Conservation (phyloP, 2,797 vertebrate genomes). For the Arnoldichthys spilopterus region DNA sequence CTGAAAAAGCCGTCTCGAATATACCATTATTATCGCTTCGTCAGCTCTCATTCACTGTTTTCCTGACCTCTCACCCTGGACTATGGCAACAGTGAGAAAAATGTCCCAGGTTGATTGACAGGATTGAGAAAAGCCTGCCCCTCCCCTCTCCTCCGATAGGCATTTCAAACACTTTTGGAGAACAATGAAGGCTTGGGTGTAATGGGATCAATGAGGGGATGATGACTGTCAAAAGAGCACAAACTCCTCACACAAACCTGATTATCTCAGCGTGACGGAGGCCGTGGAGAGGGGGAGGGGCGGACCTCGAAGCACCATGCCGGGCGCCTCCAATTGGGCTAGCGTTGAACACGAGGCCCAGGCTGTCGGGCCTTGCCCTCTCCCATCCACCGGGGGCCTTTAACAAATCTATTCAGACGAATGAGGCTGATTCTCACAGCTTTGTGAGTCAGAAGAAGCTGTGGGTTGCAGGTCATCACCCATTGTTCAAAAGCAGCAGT, state of each 20-base stretch:
- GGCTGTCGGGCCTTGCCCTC: slow-evolving; percentile 80
- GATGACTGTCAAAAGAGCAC: slow-evolving; percentile 99
- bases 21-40: slow-evolving; percentile 91
- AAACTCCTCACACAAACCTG: slow-evolving; percentile 99
- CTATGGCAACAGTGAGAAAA: slow-evolving; percentile 99
- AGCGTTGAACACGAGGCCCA: slow-evolving; percentile 84
- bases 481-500: slow-evolving; percentile 48
- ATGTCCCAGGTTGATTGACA: slow-evolving; percentile 99
- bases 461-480: slow-evolving; percentile 16
- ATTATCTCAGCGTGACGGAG: slow-evolving; percentile 98
- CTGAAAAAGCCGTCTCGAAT: slow-evolving; percentile 87
- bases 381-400: slow-evolving; percentile 86
- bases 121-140: slow-evolving; percentile 87
- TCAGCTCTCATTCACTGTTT: slow-evolving; percentile 96
- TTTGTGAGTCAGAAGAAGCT: slow-evolving; percentile 70
- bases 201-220: slow-evolving; percentile 99
- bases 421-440: slow-evolving; percentile 76
- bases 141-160: slow-evolving; percentile 87
- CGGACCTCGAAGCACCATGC: slow-evolving; percentile 76
- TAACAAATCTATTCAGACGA: slow-evolving; percentile 94
- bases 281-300: slow-evolving; percentile 71
- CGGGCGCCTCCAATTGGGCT: slow-evolving; percentile 83
- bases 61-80: slow-evolving; percentile 94
- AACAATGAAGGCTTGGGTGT: slow-evolving; percentile 85
- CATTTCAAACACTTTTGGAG: slow-evolving; percentile 93